Conservation (phyloP, 2,888 invertebrate genomes). For the Tetragonisca angustula region DNA sequence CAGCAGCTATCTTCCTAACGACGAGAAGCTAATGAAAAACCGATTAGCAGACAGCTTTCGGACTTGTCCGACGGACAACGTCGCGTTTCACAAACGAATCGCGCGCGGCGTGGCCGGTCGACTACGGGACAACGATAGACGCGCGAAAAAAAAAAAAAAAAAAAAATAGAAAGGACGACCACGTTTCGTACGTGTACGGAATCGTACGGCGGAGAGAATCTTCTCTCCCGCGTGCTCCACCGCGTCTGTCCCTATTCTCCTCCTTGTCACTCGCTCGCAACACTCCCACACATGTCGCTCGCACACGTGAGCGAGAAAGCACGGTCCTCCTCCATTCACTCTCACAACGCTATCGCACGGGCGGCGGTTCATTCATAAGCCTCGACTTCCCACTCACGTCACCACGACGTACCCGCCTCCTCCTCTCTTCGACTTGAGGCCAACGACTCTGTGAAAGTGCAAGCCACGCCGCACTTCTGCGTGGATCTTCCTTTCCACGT, state of each 20-base stretch:
- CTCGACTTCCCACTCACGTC: constrained; percentile 73
- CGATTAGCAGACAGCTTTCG: neutral
- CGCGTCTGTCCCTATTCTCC: constrained; percentile 24
- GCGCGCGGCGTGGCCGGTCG: neutral
- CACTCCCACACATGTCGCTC: constrained; percentile 68
- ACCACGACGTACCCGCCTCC: constrained; percentile 66
- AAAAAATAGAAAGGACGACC: constrained; percentile 18
- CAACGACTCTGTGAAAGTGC: constrained; percentile 68
- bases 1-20: neutral
- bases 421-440: constrained; percentile 64
- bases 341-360: constrained; percentile 73
- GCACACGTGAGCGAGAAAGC: constrained; percentile 67
- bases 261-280: constrained; percentile 39
- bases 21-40: neutral
- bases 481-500: neutral
- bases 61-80: neutral
- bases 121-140: neutral
- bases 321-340: constrained; percentile 71
- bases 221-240: constrained; percentile 42
- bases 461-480: constrained; percentile 8
- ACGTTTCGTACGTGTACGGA: constrained; percentile 35
- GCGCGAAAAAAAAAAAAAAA: constrained; percentile 17
- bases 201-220: constrained; percentile 36
- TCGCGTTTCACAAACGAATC: constrained; percentile 17
- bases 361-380: constrained; percentile 74